Evolutionary conservation across 2,797 vertebrate genomes (phyloP).

Genomic region (Bovichtus diacanthus): DNA sequence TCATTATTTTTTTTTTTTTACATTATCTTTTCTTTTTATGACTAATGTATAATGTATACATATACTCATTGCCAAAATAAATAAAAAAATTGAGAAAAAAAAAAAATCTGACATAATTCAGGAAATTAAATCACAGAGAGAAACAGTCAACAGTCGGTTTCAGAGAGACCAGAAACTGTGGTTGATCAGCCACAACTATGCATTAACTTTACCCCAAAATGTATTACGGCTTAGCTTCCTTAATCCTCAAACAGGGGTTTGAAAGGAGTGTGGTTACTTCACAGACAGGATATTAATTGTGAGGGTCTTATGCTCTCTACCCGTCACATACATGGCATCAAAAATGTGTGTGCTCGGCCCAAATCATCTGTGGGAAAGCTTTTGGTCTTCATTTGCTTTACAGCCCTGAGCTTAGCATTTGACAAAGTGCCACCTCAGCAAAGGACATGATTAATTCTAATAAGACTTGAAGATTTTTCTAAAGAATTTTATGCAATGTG

Average conservation of each 20-base stretch:
- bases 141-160: slow-evolving; percentile 19
- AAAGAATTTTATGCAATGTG: slow-evolving; percentile 17
- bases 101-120: neutral
- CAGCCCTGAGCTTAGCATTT: slow-evolving; percentile 52
- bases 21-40: too few species aligned
- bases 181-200: slow-evolving; percentile 28
- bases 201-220: slow-evolving; percentile 32
- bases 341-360: slow-evolving; percentile 37
- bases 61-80: neutral
- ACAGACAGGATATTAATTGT: slow-evolving; percentile 63
- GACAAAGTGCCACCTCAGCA: slow-evolving; percentile 64
- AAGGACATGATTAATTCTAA: slow-evolving; percentile 65
- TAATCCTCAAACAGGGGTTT: slow-evolving; percentile 49
- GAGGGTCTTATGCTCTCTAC: slow-evolving; percentile 34
- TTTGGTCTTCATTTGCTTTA: slow-evolving; percentile 55
- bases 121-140: slow-evolving; percentile 10
- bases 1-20: too few species aligned
- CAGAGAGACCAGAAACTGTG: too few species aligned
- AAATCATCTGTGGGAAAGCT: slow-evolving; percentile 44
- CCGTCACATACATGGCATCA: slow-evolving; percentile 32
- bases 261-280: slow-evolving; percentile 54
- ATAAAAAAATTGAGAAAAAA: too few species aligned
- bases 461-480: slow-evolving; percentile 16
- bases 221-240: slow-evolving; percentile 39
- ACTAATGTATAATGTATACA: too few species aligned